Evolutionary conservation across 2,888 invertebrate genomes (phyloP), one percentile per base, ranked within the genome.

Genomic region (Apocheima hispidaria): DNA sequence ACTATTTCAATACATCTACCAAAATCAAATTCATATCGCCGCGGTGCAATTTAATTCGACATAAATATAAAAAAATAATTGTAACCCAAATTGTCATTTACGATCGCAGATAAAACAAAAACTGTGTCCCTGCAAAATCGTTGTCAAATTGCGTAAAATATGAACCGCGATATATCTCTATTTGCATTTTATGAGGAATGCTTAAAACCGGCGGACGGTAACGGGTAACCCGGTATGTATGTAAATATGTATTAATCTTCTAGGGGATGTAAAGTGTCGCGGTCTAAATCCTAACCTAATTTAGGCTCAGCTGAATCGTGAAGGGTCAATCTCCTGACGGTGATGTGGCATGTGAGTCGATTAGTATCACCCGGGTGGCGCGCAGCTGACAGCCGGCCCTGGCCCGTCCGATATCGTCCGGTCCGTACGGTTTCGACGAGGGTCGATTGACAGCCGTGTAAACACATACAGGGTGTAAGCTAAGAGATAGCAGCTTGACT

Each of bases 141-240:
- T 63, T 65, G 56, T 60, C 38, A 53, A 61, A 65, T 52, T 62
- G 53, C 63, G 60, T 66, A 48, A 66, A 62, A 63, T 64, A 64
- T 38, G 55, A 18, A 57, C 43, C 44, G 44, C 49, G 35, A 63
- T 68, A 63, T 57, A 57, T 68, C 59, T 65, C 51, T 65, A 65
- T 68, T 68, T 68, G 65, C 65, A 68, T 68, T 68, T 50, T 53
- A 60, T 68, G 63, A 65, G 58, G 59, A 65, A 60, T 65, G 54
- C 43, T 63, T 58, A 60, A 55, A 59, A 51, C 54, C 52, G 60
- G 21, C 54, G 52, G 60, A 14, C 41, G 52, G 12, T 43, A 54
- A 63, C 51, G 58, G 55, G 65, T 58, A 54, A 55, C 48, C 36
- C 51, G 40, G 54, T 55, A 51, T 38, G 54, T 55, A 51, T 46